phyloP scores from a whole-genome alignment of 2,888 invertebrate species.

The Amphipyra berbera region DNA sequence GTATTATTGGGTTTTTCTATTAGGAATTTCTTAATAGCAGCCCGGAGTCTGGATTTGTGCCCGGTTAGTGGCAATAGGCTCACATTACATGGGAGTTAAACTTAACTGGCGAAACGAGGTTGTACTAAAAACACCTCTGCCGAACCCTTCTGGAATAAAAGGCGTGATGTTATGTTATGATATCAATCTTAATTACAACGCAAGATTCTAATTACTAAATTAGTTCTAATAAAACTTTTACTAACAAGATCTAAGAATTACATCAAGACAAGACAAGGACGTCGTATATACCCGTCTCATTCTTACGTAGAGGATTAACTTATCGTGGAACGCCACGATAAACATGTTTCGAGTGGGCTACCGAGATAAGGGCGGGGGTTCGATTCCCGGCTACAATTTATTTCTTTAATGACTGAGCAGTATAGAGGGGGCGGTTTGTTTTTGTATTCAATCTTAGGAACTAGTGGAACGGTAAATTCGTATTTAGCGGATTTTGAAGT shows the following conservation, averaged over 20 bases:
- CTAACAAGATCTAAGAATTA: neutral
- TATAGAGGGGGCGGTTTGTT: constrained; percentile 59
- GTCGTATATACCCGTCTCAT: constrained; percentile 33
- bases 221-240: neutral
- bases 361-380: constrained; percentile 62
- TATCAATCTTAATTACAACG: neutral
- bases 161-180: too few relatives aligned
- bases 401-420: constrained; percentile 59
- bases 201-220: neutral
- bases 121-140: too few relatives aligned
- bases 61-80: too few relatives aligned
- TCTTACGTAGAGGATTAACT: constrained; percentile 57
- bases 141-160: too few relatives aligned
- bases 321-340: constrained; percentile 57
- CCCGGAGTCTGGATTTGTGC: too few relatives aligned
- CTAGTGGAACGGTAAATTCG: constrained; percentile 41
- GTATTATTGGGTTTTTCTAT: too few relatives aligned
- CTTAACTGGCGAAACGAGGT: too few relatives aligned
- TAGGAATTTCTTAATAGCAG: too few relatives aligned
- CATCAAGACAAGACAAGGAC: constrained; percentile 23
- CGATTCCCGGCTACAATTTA: constrained; percentile 51
- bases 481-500: constrained; percentile 47
- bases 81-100: too few relatives aligned
- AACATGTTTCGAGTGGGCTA: constrained; percentile 60
- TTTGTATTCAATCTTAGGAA: constrained; percentile 40